phyloP scores from a whole-genome alignment of 2,113 vertebrate genomes.

The Plecturocebus donacophilus region DNA sequence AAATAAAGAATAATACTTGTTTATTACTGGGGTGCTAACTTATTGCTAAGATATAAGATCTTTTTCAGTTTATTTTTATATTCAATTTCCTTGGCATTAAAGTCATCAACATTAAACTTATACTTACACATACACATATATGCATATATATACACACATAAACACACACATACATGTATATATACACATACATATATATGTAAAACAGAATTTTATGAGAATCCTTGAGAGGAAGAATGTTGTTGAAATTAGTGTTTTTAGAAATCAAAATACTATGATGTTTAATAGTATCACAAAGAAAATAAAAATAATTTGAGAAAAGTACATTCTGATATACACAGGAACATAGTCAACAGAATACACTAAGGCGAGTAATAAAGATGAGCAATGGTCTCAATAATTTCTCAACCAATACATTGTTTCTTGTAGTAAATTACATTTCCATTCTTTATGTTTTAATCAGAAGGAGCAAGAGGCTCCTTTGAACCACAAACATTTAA shows the following conservation, averaged over 20 bases:
- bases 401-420: background rate
- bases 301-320: conserved; percentile 18
- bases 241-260: background rate
- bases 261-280: background rate
- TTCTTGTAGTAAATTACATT: conserved; percentile 24
- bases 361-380: background rate
- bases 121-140: background rate
- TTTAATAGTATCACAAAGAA: background rate
- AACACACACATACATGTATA: background rate
- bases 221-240: background rate
- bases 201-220: background rate
- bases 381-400: conserved; percentile 20
- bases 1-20: background rate
- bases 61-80: background rate
- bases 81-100: background rate
- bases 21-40: background rate
- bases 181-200: background rate
- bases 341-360: background rate
- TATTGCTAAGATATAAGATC: background rate
- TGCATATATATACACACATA: background rate
- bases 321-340: background rate
- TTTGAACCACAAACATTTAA: background rate
- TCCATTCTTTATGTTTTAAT: conserved; percentile 16
- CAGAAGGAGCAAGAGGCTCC: background rate
- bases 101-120: background rate